Base-by-base conservation (phyloP, 2,797 vertebrate species). In the Enteromius unitaeniatus region DNA sequence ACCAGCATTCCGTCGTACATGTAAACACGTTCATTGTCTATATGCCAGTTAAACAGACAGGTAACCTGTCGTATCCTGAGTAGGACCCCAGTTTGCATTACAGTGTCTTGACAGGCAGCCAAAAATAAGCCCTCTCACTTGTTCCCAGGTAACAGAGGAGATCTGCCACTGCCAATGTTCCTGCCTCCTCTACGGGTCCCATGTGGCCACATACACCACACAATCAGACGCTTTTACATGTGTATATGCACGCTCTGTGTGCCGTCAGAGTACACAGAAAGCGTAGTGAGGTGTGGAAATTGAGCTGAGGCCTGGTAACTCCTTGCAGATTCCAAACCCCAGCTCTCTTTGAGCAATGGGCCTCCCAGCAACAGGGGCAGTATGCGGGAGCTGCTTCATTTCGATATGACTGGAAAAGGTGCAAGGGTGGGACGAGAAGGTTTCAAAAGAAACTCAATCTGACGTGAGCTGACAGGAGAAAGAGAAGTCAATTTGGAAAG, bases 11-110 rank as follows among this genome's bases (percentile, higher is more conserved):
- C 8, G 14, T 15, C 77, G 70, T 68, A 34, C 42, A 78, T 26
- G 49, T 70, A 37, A 64, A 47, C 76, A 17, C 79, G 6, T 62
- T 75, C 42, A 26, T 76, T 64, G 68, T 86, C 74, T 86, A 84
- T 84, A 84, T 82, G 78, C 53, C 69, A 77, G 45, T 45, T 78
- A 82, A 86, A 86, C 34, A 83, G 79, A 79, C 84, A 84, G 31
- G 55, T 70, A 65, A 51, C 73, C 21, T 64, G 70, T 14, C 19
- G 19, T 64, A 17, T 81, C 21, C 26, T 40, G 70, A 86, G 75
- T 79, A 86, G 84, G 79, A 70, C 74, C 81, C 45, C 19, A 28
- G 45, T 75, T 62, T 45, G 69, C 15, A 53, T 65, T 58, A 42
- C 17, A 72, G 23, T 64, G 64, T 23, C 68, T 78, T 83, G 78